Evolutionary conservation across 2,113 vertebrate species (phyloP).

Genomic region (Daphoenositta chrysoptera): DNA sequence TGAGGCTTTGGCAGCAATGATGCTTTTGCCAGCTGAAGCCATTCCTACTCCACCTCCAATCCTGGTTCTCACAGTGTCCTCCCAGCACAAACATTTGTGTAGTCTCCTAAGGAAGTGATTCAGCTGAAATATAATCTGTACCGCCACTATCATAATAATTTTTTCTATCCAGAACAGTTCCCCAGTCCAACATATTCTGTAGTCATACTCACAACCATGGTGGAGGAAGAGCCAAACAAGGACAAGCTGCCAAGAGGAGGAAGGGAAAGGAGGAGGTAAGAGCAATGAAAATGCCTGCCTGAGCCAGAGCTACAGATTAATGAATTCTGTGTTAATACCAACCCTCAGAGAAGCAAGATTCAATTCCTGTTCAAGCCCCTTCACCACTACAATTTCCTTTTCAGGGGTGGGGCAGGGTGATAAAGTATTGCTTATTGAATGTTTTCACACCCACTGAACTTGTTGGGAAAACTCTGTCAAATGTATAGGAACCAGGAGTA

Average conservation of each 20-base stretch:
- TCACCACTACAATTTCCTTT: not conserved
- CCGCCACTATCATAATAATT: not conserved
- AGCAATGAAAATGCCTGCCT: not conserved
- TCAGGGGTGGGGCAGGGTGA: not conserved
- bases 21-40: not conserved
- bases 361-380: not conserved
- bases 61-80: not conserved
- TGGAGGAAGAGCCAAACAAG: not conserved
- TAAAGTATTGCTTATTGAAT: not conserved
- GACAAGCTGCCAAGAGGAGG: not conserved
- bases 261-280: not conserved
- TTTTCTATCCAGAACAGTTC: not conserved
- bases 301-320: not conserved
- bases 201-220: not conserved
- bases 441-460: not conserved
- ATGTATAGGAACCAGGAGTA: not conserved
- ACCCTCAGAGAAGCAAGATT: not conserved
- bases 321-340: not conserved
- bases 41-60: not conserved
- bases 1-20: not conserved
- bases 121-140: not conserved
- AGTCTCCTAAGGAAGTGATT: constrained; percentile 10
- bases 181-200: not conserved
- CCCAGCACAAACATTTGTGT: constrained; percentile 5
- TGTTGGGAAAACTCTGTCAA: not conserved